Evolutionary conservation across 2,888 invertebrate species (phyloP), one percentile per base, ranked within the genome.

Genomic region (Lomographa bimaculata): DNA sequence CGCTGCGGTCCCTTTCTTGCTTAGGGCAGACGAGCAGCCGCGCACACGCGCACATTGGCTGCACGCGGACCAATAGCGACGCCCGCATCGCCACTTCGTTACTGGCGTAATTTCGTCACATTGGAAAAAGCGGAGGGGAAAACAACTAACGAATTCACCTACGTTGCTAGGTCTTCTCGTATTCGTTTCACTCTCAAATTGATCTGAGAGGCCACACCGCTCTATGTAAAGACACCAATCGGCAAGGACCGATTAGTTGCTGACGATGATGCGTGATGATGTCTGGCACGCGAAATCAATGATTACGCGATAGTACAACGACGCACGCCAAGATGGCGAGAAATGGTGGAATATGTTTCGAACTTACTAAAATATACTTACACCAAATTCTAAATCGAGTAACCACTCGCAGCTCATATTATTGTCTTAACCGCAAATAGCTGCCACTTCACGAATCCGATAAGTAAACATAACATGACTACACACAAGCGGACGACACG

Each of bases 91-190:
- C 67, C 63, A 44, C 64, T 50, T 64, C 60, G 66, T 67, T 71
- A 77, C 75, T 79, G 75, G 75, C 68, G 59, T 25, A 50, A 37
- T 54, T 49, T 56, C 61, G 57, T 63, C 64, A 60, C 50, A 52
- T 55, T 60, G 65, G 77, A 70, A 78, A 75, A 71, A 70, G 79
- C 82, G 77, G 82, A 73, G 84, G 84, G 82, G 80, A 78, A 81
- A 78, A 72, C 64, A 57, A 71, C 62, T 60, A 64, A 70, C 64
- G 63, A 77, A 72, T 69, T 84, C 68, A 63, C 72, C 63, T 66
- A 57, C 62, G 55, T 53, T 57, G 50, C 50, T 59, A 57, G 53
- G 55, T 60, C 66, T 70, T 65, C 71, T 68, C 65, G 72, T 72
- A 74, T 73, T 71, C 71, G 69, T 60, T 70, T 71, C 59, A 64